These are phyloP conservation scores for Aphelinus certus DNA, from an alignment of 1,140 invertebrate species.

Conservation along the genomic window DNA sequence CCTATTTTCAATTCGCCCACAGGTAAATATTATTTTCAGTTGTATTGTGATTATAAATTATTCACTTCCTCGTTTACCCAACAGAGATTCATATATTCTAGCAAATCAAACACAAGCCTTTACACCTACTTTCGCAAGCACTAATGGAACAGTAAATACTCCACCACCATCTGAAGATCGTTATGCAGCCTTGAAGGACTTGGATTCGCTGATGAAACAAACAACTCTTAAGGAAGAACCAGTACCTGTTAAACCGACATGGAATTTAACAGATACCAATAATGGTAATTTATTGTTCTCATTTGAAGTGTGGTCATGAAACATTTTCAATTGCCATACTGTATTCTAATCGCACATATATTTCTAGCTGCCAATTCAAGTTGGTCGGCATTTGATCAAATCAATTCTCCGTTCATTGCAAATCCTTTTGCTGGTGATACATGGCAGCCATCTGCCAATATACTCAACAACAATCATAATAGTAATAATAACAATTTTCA, in stretches of 20 bases:
- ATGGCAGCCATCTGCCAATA: slow-evolving; percentile 58
- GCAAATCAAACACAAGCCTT: slow-evolving; percentile 13
- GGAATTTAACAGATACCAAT: slow-evolving; percentile 59
- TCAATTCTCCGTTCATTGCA: slow-evolving; percentile 54
- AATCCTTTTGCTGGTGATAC: slow-evolving; percentile 60
- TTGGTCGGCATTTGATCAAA: slow-evolving; percentile 57
- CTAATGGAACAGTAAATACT: slow-evolving; percentile 32
- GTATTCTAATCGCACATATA: neutral
- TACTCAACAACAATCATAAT: slow-evolving; percentile 54
- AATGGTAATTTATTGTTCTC: slow-evolving; percentile 47
- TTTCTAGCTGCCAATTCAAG: slow-evolving; percentile 55
- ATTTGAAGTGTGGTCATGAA: slow-evolving; percentile 6
- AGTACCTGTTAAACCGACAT: slow-evolving; percentile 49
- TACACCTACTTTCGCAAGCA: slow-evolving; percentile 4
- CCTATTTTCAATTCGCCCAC: slow-evolving; percentile 72
- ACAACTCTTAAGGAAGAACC: slow-evolving; percentile 60
- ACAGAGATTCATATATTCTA: neutral
- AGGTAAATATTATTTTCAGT: slow-evolving; percentile 52
- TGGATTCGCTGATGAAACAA: slow-evolving; percentile 75
- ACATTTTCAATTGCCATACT: neutral
- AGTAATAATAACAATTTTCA: slow-evolving; percentile 54
- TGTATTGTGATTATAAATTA: slow-evolving; percentile 4
- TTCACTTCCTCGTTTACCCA: too few species aligned
- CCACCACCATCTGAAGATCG: slow-evolving; percentile 75
- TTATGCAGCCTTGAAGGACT: slow-evolving; percentile 84